Evolutionary conservation across 2,797 vertebrate species (phyloP).

Genomic region (Sebastes reedi): DNA sequence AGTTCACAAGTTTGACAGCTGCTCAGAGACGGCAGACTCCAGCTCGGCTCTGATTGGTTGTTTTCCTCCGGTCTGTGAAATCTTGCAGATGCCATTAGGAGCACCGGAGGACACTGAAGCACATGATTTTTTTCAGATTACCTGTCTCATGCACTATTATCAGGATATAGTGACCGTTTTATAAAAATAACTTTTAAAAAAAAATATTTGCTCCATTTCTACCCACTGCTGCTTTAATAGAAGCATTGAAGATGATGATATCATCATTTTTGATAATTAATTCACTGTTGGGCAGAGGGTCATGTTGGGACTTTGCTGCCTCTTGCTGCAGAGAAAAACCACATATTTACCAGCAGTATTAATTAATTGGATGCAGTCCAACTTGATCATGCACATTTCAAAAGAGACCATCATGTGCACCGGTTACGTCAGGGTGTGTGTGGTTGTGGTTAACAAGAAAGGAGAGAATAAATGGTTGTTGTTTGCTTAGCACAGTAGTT

Average conservation of each 20-base stretch:
- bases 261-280: not conserved
- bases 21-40: too few relatives aligned
- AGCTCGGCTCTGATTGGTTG: too few relatives aligned
- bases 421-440: not conserved
- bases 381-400: not conserved
- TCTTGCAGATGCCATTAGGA: accelerated
- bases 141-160: too few relatives aligned
- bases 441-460: not conserved
- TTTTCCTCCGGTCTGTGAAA: too few relatives aligned
- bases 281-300: not conserved
- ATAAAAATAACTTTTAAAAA: too few relatives aligned
- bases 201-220: too few relatives aligned
- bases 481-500: not conserved
- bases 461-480: not conserved
- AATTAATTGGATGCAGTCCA: not conserved
- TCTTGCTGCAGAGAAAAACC: not conserved
- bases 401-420: not conserved
- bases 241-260: not conserved
- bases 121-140: too few relatives aligned
- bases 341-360: not conserved
- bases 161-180: too few relatives aligned
- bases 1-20: accelerated
- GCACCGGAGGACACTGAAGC: accelerated
- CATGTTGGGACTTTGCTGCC: not conserved
- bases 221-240: too few relatives aligned